phyloP scores from a whole-genome alignment of 2,113 vertebrate genomes.

The Erythrocebus patas region DNA sequence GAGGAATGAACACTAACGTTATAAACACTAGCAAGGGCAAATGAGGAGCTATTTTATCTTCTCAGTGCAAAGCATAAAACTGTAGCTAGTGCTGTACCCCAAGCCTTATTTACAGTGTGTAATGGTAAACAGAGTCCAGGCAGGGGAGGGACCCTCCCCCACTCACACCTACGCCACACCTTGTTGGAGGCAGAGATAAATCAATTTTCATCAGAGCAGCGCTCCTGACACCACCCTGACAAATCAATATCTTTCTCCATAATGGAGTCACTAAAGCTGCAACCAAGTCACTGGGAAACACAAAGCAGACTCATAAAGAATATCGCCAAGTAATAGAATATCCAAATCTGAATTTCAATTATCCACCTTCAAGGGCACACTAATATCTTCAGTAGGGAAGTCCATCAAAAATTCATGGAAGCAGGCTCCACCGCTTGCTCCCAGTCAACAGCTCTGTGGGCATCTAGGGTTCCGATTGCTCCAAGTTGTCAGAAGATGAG shows the following conservation, averaged over 20 bases:
- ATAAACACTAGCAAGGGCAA: background rate
- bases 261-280: constrained; percentile 16
- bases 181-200: constrained; percentile 58
- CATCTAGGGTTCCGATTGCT: background rate
- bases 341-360: constrained; percentile 72
- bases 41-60: constrained; percentile 68
- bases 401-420: constrained; percentile 58
- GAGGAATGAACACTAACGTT: constrained; percentile 32
- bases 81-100: background rate
- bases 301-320: constrained; percentile 60
- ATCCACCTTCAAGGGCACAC: constrained; percentile 50
- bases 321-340: constrained; percentile 46
- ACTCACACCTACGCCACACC: background rate
- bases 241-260: constrained; percentile 63
- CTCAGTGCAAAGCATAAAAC: constrained; percentile 54
- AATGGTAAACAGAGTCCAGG: background rate
- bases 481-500: background rate
- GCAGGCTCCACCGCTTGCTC: background rate
- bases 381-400: constrained; percentile 35
- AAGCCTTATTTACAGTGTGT: constrained; percentile 59
- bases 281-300: constrained; percentile 30
- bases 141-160: background rate
- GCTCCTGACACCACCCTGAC: constrained; percentile 61
- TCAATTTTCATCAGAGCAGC: constrained; percentile 42
- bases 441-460: background rate